Evolutionary conservation across 2,797 vertebrate species (phyloP), one percentile per base, ranked within the genome.

Genomic region (Hoplostethus mediterraneus): DNA sequence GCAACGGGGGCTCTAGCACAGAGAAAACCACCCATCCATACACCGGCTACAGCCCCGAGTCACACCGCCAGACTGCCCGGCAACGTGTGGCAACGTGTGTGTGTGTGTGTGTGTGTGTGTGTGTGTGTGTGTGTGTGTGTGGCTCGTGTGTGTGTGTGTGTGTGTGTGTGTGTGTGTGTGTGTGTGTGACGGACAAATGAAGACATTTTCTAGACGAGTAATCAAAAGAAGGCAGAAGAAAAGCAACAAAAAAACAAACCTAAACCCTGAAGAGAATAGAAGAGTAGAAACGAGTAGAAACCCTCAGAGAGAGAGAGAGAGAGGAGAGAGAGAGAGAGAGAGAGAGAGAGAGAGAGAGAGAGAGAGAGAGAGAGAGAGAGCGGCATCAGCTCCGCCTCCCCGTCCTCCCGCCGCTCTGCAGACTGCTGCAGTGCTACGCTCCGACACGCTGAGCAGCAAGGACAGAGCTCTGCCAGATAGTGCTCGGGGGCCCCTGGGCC

Each of bases 341-440:
- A 31, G 2, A 17, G 11, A 59, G 12, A 17, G 21, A 67, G 61
- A 61, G 40, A 51, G 17, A 14, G 67, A 67, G 53, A 31, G 2
- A 17, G 11, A 59, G 12, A 17, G 21, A 67, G 61, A 61, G 40
- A 51, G 17, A 14, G 67, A 67, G 53, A 31, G 2, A 17, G 11
- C 55, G 12, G 6, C 6, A 33, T 33, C 31, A 21, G 21, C 6
- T 6, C 6, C 3, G 4, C 33, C 33, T 33, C 33, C 33, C 6
- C 33, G 63, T 7, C 52, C 55, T 45, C 48, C 14, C 47, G 33
- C 16, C 45, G 47, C 38, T 30, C 51, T 65, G n/a, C 71, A 78
- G 67, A 77, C 59, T 89, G 76, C 84, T 89, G 83, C 84, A 82
- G 80, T 85, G 82, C 71, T 68, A n/a, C 17, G 0, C 52, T 81